Percentiles rank a stretch among this genome's conserved stretches.
Conservation (phyloP, 2,797 vertebrate genomes). For the Avahi laniger region DNA sequence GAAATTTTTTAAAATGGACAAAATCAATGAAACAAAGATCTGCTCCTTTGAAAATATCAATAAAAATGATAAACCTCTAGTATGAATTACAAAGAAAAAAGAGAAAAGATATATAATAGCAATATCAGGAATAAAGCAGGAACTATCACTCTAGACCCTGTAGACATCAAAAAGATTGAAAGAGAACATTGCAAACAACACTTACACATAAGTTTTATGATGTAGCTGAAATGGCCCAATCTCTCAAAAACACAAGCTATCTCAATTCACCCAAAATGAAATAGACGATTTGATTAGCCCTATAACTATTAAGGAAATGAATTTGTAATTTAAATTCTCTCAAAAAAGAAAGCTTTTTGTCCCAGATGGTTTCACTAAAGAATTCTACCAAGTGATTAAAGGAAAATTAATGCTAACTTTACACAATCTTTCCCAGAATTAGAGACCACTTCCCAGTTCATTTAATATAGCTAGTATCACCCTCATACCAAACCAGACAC, state of each 20-base stretch:
- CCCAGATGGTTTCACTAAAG: background rate
- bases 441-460: background rate
- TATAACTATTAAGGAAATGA: background rate
- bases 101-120: background rate
- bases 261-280: background rate
- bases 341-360: background rate
- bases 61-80: background rate
- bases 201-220: fast-evolving
- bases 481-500: background rate
- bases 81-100: background rate
- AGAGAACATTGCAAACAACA: fast-evolving
- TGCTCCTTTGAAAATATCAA: background rate
- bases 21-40: background rate
- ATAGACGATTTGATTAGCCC: background rate
- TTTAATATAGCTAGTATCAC: background rate
- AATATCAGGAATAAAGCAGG: background rate
- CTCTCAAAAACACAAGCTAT: background rate
- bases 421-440: background rate
- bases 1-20: background rate
- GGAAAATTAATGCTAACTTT: constrained; percentile 40
- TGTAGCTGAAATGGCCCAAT: background rate
- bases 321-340: background rate
- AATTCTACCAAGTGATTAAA: constrained; percentile 44
- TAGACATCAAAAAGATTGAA: background rate
- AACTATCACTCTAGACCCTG: background rate